Evolutionary conservation across 2,888 invertebrate species (phyloP), one percentile per base, ranked within the genome.

Genomic region (Elysia crispata): DNA sequence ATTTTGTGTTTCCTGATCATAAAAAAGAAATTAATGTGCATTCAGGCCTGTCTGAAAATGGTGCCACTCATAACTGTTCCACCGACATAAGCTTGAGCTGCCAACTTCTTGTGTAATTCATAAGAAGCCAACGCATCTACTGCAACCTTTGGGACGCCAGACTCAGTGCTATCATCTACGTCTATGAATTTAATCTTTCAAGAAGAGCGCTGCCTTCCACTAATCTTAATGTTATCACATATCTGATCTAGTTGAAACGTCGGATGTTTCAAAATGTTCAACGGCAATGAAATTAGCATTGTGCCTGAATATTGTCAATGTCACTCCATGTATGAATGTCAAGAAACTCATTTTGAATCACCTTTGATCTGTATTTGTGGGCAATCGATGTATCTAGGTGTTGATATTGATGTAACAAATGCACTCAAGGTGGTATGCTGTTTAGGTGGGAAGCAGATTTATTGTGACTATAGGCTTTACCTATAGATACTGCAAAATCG

Each of bases 51-150:
- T 23, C 60, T 18, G 3, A 5, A 6, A 23, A 18, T 60, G 5
- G 20, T 60, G 20, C 60, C 60, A 60, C 60, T 60, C 60, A 60
- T 60, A 60, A 60, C 60, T 60, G 60, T 23, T 18, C 3, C 60
- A 20, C 60, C 60, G 23, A 8, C 60, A 60, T 60, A 60, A 60
- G 60, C 60, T 60, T 60, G 60, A 3, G 60, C 60, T 8, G 15
- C 23, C 23, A 60, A 8, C 3, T 60, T 8, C 3, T 60, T 18
- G 3, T 60, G 3, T 20, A 60, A 23, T 6, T 15, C 3, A 60
- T 23, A 60, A 60, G 23, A 6, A 60, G 20, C 23, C 5, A 60
- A 18, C 23, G 5, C 60, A 6, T 60, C 60, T 5, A 20, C 23
- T 5, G 15, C 6, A 60, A 60, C 60, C 60, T 23, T 23, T 60